A percentile compares a stretch with the other conserved stretches of the same genome.
phyloP scores from a whole-genome alignment of 1,140 invertebrate species.

The Solen grandis region DNA sequence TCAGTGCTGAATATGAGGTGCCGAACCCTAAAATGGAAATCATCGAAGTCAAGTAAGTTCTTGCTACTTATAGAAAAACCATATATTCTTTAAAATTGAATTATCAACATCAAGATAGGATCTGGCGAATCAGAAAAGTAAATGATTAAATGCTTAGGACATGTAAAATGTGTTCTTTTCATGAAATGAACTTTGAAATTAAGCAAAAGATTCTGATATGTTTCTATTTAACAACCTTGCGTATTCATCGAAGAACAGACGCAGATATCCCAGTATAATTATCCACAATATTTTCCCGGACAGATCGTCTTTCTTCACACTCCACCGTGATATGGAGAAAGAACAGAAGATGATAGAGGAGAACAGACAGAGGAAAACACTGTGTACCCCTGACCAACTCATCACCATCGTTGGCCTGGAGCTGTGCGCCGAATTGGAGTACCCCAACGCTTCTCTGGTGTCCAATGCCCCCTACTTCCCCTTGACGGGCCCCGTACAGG shows the following conservation, averaged over 20 bases:
- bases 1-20: slow-evolving; percentile 88
- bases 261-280: no score
- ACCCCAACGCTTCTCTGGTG: slow-evolving; percentile 85
- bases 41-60: slow-evolving; percentile 85
- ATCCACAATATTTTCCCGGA: no score
- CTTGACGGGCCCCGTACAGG: slow-evolving; percentile 90
- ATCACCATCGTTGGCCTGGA: slow-evolving; percentile 88
- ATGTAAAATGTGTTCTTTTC: no score
- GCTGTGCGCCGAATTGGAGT: slow-evolving; percentile 89
- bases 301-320: slow-evolving; percentile 75
- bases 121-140: no score
- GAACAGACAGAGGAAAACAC: slow-evolving; percentile 85
- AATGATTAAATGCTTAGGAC: no score
- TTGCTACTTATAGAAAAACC: neutral
- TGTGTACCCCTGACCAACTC: slow-evolving; percentile 74
- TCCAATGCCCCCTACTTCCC: slow-evolving; percentile 86
- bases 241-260: no score
- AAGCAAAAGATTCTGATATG: no score
- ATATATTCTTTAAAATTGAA: no score
- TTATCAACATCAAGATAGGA: no score
- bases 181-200: no score
- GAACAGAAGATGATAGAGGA: slow-evolving; percentile 70
- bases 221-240: no score
- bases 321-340: slow-evolving; percentile 62
- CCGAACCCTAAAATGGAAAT: slow-evolving; percentile 93